Base-by-base conservation (phyloP, 2,888 invertebrate species). In the Hypena proboscidalis region DNA sequence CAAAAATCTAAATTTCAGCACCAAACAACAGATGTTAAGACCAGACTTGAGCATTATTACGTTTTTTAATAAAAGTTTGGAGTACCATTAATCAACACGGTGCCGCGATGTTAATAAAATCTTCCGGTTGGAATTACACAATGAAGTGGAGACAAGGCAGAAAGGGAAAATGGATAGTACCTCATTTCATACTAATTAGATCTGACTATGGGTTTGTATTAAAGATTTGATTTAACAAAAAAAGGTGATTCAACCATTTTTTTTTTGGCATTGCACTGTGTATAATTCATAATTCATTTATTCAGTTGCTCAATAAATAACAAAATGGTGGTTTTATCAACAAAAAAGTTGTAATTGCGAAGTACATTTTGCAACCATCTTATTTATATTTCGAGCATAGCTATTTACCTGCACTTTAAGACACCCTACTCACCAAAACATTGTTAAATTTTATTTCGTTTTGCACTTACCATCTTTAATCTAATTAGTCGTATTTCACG, bases 381-480 rank as follows among this genome's bases (percentile, higher is more conserved):
- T 3, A 11, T 1, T 10, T 10, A 25, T 25, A 25, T 26, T 26
- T 26, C 13, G 7, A 26, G 13, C 8, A 5, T 6, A 15, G 13
- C 7, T 2, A 19, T 9, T 7, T 25, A 8, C 38, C 19, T 38
- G 19, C 14, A 10, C 14, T 2, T 14, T 17, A 17, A n/a, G n/a
- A n/a, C n/a, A n/a, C n/a, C n/a, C n/a, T n/a, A n/a, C n/a, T 22
- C 13, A 13, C 13, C 13, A 38, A 31, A 19, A 31, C 23, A n/a
- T 15, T 31, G 17, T 38, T 9, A 31, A 8, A 8, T 39, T 38
- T 58, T 35, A 58, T 46, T 37, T 46, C 32, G 21, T 13, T 40
- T 38, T n/a, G 52, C 62, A 58, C 62, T 58, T 26, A 51, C 51
- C 32, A 37, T 26, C 23, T 62, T 46, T n/a, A 11, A 44, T 22